Percentiles rank a stretch among this genome's conserved stretches.
phyloP scores from a whole-genome alignment of 2,888 invertebrate genomes.

The Synergus japonicus region DNA sequence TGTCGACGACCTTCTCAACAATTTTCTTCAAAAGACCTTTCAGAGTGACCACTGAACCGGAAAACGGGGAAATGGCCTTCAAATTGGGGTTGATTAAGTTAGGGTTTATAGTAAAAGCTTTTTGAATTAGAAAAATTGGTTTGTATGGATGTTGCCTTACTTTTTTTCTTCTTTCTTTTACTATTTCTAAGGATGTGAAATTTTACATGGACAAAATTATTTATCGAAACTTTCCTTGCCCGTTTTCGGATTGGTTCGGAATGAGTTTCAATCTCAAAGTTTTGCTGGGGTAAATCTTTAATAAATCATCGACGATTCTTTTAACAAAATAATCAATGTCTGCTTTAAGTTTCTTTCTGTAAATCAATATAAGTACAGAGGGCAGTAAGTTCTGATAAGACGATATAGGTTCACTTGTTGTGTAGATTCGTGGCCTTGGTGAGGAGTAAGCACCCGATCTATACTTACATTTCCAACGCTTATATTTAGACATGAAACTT shows the following conservation, averaged over 20 bases:
- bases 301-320: neutral
- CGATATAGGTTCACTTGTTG: slow-evolving; percentile 13
- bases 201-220: neutral
- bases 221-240: too few relatives aligned
- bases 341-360: neutral
- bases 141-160: neutral
- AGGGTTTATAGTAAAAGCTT: too few relatives aligned
- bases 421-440: slow-evolving; percentile 6
- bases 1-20: neutral
- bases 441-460: slow-evolving; percentile 32
- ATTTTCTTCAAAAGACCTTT: neutral
- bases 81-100: neutral
- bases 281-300: neutral
- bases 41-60: neutral
- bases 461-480: slow-evolving; percentile 2
- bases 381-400: slow-evolving; percentile 3
- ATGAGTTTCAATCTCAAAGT: too few relatives aligned
- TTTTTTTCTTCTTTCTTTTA: neutral
- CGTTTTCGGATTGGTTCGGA: too few relatives aligned
- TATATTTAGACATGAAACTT: slow-evolving; percentile 19
- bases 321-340: neutral
- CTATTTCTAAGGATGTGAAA: neutral
- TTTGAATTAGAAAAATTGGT: too few relatives aligned
- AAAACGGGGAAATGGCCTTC: neutral
- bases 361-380: neutral